Evolutionary conservation across 2,797 vertebrate species (phyloP).

Genomic region (Mastacembelus armatus): DNA sequence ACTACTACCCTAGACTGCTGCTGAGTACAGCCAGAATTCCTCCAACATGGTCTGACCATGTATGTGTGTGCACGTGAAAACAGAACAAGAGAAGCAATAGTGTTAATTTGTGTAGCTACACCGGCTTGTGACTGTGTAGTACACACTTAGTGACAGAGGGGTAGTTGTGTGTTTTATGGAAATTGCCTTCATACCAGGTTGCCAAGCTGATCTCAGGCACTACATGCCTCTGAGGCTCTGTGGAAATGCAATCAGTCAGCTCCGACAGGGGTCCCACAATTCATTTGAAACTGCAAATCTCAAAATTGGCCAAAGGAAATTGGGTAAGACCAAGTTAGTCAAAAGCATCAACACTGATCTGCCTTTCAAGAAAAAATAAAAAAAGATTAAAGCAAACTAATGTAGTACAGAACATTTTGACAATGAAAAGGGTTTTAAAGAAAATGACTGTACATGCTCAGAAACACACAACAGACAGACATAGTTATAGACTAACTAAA

Average conservation of each 20-base stretch:
- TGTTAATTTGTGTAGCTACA: conserved; percentile 38
- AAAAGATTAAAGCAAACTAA: not conserved
- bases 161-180: conserved; percentile 71
- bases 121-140: conserved; percentile 33
- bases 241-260: conserved; percentile 78
- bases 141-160: conserved; percentile 48
- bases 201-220: conserved; percentile 70
- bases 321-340: conserved; percentile 57
- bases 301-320: conserved; percentile 69
- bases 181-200: conserved; percentile 71
- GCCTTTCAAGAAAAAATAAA: conserved; percentile 20
- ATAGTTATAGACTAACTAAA: no score
- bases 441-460: no score
- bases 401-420: not conserved
- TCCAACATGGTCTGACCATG: conserved; percentile 10
- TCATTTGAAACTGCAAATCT: conserved; percentile 72
- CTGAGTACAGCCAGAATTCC: conserved; percentile 74
- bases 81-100: conserved; percentile 7
- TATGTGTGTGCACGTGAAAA: conserved; percentile 7
- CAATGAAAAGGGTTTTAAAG: no score
- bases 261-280: conserved; percentile 64
- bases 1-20: conserved; percentile 84
- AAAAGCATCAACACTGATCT: conserved; percentile 62
- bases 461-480: no score
- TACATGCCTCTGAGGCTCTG: conserved; percentile 66